Percentiles rank a stretch among this genome's conserved stretches.
Evolutionary conservation across 2,888 invertebrate species (phyloP).

Genomic region (Linnaemya tessellans): DNA sequence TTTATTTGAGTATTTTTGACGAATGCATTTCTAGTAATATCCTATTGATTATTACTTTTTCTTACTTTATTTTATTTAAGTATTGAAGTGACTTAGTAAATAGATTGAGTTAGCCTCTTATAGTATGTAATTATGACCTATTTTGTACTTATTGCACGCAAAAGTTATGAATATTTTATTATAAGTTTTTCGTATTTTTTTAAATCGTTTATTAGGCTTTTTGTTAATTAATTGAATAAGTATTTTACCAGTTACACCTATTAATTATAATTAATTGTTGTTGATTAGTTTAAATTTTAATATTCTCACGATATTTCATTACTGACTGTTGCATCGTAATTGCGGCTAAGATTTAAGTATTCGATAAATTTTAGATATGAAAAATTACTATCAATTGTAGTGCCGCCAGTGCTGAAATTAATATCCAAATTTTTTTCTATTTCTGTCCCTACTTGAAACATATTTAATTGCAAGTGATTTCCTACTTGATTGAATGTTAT

Average conservation of each 20-base stretch:
- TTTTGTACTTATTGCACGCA: constrained; percentile 45
- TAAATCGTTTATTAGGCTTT: not conserved
- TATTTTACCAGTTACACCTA: not conserved
- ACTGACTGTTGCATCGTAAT: too few species aligned
- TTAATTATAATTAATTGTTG: too few species aligned
- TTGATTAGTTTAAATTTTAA: too few species aligned
- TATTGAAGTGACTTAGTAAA: constrained; percentile 27
- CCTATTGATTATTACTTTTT: constrained; percentile 3
- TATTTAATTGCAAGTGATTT: too few species aligned
- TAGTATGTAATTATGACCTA: constrained; percentile 42
- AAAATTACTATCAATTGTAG: too few species aligned
- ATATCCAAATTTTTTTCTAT: too few species aligned
- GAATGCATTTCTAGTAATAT: constrained; percentile 16
- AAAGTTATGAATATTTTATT: not conserved
- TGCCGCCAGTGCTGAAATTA: too few species aligned
- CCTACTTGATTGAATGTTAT: too few species aligned
- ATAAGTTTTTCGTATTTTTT: not conserved
- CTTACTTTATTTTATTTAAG: not conserved
- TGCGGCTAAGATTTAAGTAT: too few species aligned
- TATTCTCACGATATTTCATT: too few species aligned
- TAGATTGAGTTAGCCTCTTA: constrained; percentile 22
- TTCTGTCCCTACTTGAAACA: too few species aligned
- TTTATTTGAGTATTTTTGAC: constrained; percentile 32
- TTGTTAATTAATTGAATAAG: not conserved
- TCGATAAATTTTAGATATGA: too few species aligned